Evolutionary conservation across 2,797 vertebrate species (phyloP).

Genomic region (Coendou prehensilis): DNA sequence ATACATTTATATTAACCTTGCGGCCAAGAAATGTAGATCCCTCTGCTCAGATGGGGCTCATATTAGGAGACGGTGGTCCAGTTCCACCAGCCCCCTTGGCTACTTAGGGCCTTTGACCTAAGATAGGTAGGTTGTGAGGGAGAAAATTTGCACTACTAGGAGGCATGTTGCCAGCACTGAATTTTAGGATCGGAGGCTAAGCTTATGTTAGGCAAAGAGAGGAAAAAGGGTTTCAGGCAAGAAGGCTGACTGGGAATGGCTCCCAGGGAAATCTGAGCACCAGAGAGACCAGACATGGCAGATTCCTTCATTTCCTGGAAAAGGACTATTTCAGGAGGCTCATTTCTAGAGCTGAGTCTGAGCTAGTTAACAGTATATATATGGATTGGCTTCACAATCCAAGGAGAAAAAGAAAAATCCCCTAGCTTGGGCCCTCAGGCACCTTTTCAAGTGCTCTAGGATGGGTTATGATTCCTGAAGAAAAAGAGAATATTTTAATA

Average conservation of each 20-base stretch:
- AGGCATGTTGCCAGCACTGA: not conserved
- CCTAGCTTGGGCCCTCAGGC: not conserved
- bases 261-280: slow-evolving; percentile 29
- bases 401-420: not conserved
- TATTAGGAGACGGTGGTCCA: not conserved
- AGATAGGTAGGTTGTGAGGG: not conserved
- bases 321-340: not conserved
- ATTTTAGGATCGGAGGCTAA: not conserved
- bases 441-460: not conserved
- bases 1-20: not conserved
- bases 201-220: not conserved
- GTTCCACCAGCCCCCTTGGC: not conserved
- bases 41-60: not conserved
- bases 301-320: not conserved
- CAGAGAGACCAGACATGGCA: not conserved
- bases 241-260: not conserved
- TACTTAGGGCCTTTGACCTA: not conserved
- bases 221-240: not conserved
- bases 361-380: not conserved
- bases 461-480: slow-evolving; percentile 32
- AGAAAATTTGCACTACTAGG: not conserved
- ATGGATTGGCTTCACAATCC: not conserved
- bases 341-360: not conserved
- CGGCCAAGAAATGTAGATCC: not conserved
- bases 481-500: slow-evolving; percentile 39